A percentile compares a stretch with the other conserved stretches of the same genome.
These are phyloP conservation scores for Cephus spinipes DNA, from an alignment of 2,888 invertebrate species.

Conservation along the genomic window DNA sequence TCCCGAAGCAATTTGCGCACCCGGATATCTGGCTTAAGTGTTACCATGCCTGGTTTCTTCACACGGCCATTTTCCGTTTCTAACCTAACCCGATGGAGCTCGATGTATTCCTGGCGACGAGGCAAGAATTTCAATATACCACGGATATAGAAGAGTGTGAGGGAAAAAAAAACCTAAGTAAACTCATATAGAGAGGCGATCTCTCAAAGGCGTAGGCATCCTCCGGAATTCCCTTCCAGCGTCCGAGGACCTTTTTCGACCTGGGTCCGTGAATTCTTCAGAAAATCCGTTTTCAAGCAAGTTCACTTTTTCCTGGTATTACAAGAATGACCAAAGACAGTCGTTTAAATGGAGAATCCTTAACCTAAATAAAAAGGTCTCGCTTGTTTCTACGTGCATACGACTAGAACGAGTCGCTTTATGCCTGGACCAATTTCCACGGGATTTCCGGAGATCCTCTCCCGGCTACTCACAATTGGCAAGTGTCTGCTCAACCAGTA, in stretches of 20 bases:
- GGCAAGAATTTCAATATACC: conserved; percentile 8
- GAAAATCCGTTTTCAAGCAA: neutral
- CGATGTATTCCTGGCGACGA: neutral
- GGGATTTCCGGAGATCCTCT: neutral
- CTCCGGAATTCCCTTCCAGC: neutral
- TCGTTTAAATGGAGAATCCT: neutral
- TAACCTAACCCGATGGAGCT: neutral
- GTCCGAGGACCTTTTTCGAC: neutral
- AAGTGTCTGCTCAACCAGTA: neutral
- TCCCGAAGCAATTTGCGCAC: neutral
- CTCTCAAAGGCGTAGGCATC: neutral
- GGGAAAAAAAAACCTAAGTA: neutral
- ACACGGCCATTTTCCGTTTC: neutral
- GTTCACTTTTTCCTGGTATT: neutral
- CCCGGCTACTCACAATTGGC: neutral
- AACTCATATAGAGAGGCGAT: neutral
- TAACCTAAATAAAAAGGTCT: neutral
- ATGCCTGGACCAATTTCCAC: neutral
- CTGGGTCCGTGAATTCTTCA: neutral
- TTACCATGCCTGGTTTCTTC: neutral
- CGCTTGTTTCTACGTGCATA: neutral
- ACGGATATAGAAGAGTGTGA: conserved; percentile 8
- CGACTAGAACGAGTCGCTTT: neutral
- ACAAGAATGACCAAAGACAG: too few species aligned
- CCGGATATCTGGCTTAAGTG: neutral